phyloP scores from a whole-genome alignment of 1,140 invertebrate genomes.

The Cryptotermes secundus region DNA sequence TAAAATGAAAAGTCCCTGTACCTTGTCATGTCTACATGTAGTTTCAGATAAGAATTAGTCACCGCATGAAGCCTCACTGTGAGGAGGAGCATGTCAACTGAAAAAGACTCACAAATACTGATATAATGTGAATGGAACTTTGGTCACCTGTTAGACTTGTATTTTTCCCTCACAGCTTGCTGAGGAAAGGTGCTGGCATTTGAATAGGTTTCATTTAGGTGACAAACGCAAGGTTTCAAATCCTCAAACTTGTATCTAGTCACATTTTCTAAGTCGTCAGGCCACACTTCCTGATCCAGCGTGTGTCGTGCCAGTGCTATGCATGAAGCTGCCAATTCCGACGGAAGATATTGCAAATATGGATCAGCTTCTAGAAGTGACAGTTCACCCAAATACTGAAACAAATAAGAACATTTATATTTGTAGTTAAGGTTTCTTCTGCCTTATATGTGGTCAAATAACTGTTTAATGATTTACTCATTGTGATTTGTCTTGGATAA shows the following conservation, averaged over 20 bases:
- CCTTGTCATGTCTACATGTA: no score
- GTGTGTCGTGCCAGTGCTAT: slow-evolving; percentile 79
- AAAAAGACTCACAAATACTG: no score
- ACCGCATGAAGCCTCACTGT: no score
- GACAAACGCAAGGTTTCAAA: slow-evolving; percentile 65
- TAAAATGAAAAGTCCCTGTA: no score
- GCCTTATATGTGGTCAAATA: no score
- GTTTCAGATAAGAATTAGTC: no score
- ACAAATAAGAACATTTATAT: slow-evolving; percentile 36
- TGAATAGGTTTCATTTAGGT: slow-evolving; percentile 68
- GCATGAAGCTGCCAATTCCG: slow-evolving; percentile 76
- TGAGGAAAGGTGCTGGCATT: slow-evolving; percentile 66
- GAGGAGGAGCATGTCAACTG: no score
- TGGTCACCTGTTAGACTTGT: slow-evolving; percentile 69
- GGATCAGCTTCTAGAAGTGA: slow-evolving; percentile 83
- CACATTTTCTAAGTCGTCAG: slow-evolving; percentile 57
- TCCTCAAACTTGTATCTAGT: slow-evolving; percentile 70
- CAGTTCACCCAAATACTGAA: slow-evolving; percentile 83
- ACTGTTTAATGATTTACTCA: no score
- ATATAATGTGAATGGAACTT: background rate
- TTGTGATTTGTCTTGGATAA: no score
- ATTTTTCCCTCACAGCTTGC: slow-evolving; percentile 83
- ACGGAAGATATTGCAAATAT: slow-evolving; percentile 81
- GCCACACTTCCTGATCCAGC: slow-evolving; percentile 61
- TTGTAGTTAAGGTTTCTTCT: no score